A percentile compares a stretch with the other conserved stretches of the same genome.
phyloP scores from a whole-genome alignment of 2,888 invertebrate species.

The Sphaeridia pumilis region DNA sequence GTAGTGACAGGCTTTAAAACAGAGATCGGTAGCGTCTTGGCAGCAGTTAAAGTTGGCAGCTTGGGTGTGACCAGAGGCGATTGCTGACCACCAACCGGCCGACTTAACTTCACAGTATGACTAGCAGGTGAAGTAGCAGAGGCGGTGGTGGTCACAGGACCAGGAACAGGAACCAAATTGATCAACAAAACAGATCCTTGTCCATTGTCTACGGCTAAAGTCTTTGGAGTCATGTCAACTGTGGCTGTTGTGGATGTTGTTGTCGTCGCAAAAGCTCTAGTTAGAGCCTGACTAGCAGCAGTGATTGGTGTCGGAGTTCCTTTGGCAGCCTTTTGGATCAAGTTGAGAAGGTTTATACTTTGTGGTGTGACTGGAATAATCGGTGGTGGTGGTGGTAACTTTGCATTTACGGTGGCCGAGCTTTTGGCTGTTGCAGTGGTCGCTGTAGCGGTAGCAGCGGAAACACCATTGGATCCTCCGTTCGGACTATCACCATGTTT shows the following conservation, averaged over 20 bases:
- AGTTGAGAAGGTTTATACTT: background rate
- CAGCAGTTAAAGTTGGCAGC: background rate
- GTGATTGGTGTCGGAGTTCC: no score
- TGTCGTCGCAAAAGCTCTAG: no score
- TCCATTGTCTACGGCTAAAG: background rate
- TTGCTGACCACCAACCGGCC: no score
- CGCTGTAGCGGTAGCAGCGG: background rate
- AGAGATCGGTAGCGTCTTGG: background rate
- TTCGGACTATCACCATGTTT: background rate
- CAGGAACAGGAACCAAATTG: slow-evolving; percentile 1
- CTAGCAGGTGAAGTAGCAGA: background rate
- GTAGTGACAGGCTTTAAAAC: background rate
- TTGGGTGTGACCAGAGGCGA: background rate
- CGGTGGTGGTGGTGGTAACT: background rate
- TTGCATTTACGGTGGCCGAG: background rate
- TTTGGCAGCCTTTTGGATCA: background rate
- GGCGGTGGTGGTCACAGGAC: background rate
- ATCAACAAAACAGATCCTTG: slow-evolving; percentile 1
- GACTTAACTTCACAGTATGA: no score
- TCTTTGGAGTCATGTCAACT: slow-evolving; percentile 1
- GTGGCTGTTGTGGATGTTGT: background rate
- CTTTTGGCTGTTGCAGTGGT: background rate
- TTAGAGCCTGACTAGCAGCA: no score
- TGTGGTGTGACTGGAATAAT: background rate
- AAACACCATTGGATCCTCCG: no score